Evolutionary conservation across 2,888 invertebrate species (phyloP).

Genomic region (Monoplex corrugatus): DNA sequence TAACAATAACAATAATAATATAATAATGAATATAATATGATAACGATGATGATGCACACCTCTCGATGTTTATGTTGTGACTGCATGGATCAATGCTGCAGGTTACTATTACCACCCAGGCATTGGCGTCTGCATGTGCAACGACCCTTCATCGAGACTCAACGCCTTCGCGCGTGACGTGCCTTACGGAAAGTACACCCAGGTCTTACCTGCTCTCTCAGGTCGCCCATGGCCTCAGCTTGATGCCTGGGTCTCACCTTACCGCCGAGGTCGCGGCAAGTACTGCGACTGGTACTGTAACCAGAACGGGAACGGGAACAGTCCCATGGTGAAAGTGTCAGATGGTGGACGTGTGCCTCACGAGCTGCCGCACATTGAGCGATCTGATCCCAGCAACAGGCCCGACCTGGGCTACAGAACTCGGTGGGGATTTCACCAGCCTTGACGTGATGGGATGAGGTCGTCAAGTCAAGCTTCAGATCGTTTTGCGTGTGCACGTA

Average conservation of each 20-base stretch:
- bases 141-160: neutral
- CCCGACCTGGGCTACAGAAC: neutral
- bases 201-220: neutral
- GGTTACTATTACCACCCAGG: slow-evolving; percentile 13
- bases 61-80: too few species aligned
- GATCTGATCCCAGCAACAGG: neutral
- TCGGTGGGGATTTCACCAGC: slow-evolving; percentile 4
- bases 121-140: slow-evolving; percentile 23
- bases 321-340: neutral
- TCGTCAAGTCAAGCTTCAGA: neutral
- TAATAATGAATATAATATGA: too few species aligned
- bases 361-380: neutral
- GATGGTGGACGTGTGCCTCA: neutral
- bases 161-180: neutral
- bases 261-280: neutral
- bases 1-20: too few species aligned
- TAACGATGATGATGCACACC: too few species aligned
- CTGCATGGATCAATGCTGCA: neutral
- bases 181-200: neutral
- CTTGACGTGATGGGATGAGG: neutral
- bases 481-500: too few species aligned
- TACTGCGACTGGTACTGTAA: neutral
- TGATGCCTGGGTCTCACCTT: slow-evolving; percentile 18
- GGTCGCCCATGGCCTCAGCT: slow-evolving; percentile 18
- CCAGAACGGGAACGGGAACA: neutral